Evolutionary conservation across 2,797 vertebrate species (phyloP), one percentile per base, ranked within the genome.

Genomic region (Linurgus olivaceus): DNA sequence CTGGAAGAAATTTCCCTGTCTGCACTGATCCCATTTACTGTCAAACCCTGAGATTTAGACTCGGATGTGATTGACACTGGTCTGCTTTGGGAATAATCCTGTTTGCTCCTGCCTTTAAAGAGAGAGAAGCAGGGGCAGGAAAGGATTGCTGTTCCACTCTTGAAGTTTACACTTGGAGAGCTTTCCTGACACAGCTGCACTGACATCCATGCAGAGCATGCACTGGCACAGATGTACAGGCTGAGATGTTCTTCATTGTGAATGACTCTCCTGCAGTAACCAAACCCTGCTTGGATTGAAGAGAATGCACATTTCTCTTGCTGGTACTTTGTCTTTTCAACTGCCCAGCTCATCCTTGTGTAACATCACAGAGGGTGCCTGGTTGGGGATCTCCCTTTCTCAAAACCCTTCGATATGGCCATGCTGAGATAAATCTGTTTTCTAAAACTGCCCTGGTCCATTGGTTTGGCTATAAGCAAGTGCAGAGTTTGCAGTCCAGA

Each of bases 21-120:
- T 62, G n/a, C 71, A 33, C 28, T 21, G 19, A 29, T 73, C 51
- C 13, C 5, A 5, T 71, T 74, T 67, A 11, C 11, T 57, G 81
- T 87, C 61, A 68, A 5, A 50, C 29, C 23, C 20, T 13, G 54
- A 68, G 66, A 28, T 80, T 65, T 76, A 35, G 25, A 37, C 31
- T 57, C 1, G 0, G 18, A 15, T 63, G 35, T 66, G 40, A 33
- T 45, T 79, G 81, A 37, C 17, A 10, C 18, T 0, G 0, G 2
- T 66, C 45, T 80, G 61, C 65, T 73, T 79, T 89, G 37, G 61
- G 72, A 77, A 23, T 82, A 33, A 16, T 70, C 26, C 40, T n/a
- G 10, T 91, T 86, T 71, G 29, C 17, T 82, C 9, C 26, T 21
- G 25, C 35, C n/a, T 76, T 78, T 57, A 44, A 65, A 59, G 40